Base-by-base conservation (phyloP, 2,797 vertebrate species). In the Rhynchotus rufescens region DNA sequence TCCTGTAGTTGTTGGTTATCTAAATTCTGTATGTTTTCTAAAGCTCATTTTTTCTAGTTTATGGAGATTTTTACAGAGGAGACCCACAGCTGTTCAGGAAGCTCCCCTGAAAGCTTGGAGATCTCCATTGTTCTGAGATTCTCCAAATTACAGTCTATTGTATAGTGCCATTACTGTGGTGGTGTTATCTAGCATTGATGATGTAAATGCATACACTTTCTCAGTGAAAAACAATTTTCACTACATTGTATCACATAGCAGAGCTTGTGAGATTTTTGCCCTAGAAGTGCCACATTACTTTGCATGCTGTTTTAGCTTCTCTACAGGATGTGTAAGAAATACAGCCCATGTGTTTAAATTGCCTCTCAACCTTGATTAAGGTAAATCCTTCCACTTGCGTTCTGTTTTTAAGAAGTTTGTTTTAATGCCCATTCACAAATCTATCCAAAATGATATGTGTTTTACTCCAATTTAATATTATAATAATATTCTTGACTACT, bases 51-150 rank as follows among this genome's bases (percentile, higher is more conserved):
- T 82, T 73, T 40, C 51, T 36, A 32, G 34, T 28, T 15, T 34
- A 4, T 44, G 19, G 49, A 72, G 25, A 3, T 59, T 2, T 72
- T 92, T 88, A 30, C 17, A 19, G 45, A 20, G n/a, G 47, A 66
- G 15, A 38, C 88, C n/a, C 14, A 36, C 21, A 34, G 17, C 32
- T 0, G 13, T 42, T 79, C 56, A 32, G 0, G 3, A 42, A 3
- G 0, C 14, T 84, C 10, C 12, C 11, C 8, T 10, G 28, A 80
- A 74, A 80, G 13, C 60, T 36, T 30, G 8, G 19, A 44, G 8
- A 57, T 21, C 34, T 69, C 25, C 64, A 25, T 28, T 40, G 3
- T 61, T 51, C 26, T 71, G 20, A 34, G 54, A 20, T 12, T 76
- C 30, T 89, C 7, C 36, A 52, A 7, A 15, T 65, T 78, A 30